phyloP scores from a whole-genome alignment of 2,113 vertebrate species.

The Petaurus breviceps region DNA sequence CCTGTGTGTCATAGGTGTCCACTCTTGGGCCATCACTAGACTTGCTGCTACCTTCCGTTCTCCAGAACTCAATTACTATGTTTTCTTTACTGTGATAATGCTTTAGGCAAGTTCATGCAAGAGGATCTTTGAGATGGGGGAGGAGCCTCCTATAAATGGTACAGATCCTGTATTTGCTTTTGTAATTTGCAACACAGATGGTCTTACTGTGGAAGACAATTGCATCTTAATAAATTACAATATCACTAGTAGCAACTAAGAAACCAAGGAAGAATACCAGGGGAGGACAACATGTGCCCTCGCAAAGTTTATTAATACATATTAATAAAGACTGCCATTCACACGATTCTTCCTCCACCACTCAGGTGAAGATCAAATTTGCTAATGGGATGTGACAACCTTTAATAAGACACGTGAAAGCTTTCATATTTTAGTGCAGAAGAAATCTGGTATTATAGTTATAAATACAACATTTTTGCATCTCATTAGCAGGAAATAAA shows the following conservation, averaged over 20 bases:
- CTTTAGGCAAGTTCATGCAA: constrained; percentile 36
- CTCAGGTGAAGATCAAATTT: constrained; percentile 81
- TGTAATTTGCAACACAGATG: constrained; percentile 67
- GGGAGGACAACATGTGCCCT: constrained; percentile 46
- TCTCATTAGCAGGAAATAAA: constrained; percentile 79
- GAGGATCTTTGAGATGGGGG: constrained; percentile 10
- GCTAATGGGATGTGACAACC: constrained; percentile 64
- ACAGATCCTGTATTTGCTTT: constrained; percentile 69
- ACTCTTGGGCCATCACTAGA: neutral
- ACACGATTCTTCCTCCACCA: constrained; percentile 63
- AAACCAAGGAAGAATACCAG: constrained; percentile 60
- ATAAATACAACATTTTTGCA: constrained; percentile 74
- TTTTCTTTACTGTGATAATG: neutral
- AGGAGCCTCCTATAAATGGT: constrained; percentile 44
- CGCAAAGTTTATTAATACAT: constrained; percentile 72
- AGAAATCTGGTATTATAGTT: constrained; percentile 47
- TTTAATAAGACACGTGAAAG: constrained; percentile 73
- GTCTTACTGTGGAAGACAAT: constrained; percentile 55
- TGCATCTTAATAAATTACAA: constrained; percentile 70
- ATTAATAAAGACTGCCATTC: constrained; percentile 72
- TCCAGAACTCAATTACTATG: neutral
- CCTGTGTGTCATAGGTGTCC: neutral
- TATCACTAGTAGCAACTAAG: constrained; percentile 56
- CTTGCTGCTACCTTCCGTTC: neutral
- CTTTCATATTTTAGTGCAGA: constrained; percentile 67